Evolutionary conservation across 2,888 invertebrate species (phyloP), one percentile per base, ranked within the genome.

Genomic region (Microctonus brassicae): DNA sequence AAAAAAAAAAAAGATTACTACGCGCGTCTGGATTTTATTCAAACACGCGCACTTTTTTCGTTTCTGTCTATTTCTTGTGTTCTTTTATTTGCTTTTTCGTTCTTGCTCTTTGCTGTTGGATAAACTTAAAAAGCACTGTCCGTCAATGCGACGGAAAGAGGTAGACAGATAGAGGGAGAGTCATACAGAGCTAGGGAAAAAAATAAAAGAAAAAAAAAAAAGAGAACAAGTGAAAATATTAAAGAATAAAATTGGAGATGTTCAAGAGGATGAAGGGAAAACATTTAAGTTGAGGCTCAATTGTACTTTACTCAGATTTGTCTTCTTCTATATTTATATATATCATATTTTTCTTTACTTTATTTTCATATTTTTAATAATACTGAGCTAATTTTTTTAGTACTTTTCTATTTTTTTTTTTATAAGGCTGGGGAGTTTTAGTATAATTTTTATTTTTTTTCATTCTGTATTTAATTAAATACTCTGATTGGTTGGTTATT

Each of bases 1-100:
- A n/a, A n/a, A n/a, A n/a, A n/a, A n/a, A n/a, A n/a, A 57, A 36
- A 20, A 36, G 33, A 57, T 61, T 69, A 39, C 62, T 57, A 63
- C 34, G 57, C 58, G 52, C 26, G 53, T 17, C 58, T 60, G 24
- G 66, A 53, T 74, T 79, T 78, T 76, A 78, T 79, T 78, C 74
- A 78, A 78, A 78, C 77, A 78, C 57, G 70, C 74, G 63, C 57
- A 60, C 39, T n/a, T 20, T 11, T 34, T 20, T 24, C 22, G 24
- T 62, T 62, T 61, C 58, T 42, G 3, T 22, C 24, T 55, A 58
- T 53, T 26, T 36, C 60, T 55, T 58, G n/a, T 52, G 24, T 63
- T 53, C 10, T 52, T 62, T 53, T 60, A 26, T 24, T 26, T 55
- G 11, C 0, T 26, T 1, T 29, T 26, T 3, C 22, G 20, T 6